Conservation (phyloP, 2,113 vertebrate species). For the Thamnophis sirtalis region DNA sequence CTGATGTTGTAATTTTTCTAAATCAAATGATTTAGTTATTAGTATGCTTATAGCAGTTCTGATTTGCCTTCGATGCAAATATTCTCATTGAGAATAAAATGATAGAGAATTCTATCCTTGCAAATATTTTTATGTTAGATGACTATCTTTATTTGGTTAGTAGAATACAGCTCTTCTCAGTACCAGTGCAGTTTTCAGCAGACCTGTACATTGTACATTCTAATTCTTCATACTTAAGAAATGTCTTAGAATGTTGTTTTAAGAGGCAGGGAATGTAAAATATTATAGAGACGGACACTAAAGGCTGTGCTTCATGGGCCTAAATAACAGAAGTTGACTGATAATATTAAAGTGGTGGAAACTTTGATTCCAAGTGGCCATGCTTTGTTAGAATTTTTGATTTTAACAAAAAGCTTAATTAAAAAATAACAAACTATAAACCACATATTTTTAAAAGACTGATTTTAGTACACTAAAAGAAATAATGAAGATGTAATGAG, state of each 20-base stretch:
- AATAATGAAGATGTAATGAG: neutral
- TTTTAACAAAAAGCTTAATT: neutral
- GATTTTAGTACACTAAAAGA: neutral
- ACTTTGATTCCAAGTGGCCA: neutral
- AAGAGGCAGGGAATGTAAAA: slow-evolving; percentile 5
- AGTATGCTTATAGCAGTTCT: neutral
- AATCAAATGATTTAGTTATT: neutral
- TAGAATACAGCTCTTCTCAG: slow-evolving; percentile 68
- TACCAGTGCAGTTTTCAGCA: slow-evolving; percentile 62
- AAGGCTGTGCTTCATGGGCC: neutral
- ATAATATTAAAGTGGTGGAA: neutral
- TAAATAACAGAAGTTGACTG: neutral
- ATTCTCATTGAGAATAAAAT: neutral
- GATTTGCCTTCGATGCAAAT: too few relatives aligned
- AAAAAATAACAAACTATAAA: neutral
- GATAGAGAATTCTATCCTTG: neutral
- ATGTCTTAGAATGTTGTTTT: slow-evolving; percentile 53
- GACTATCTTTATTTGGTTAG: slow-evolving; percentile 57
- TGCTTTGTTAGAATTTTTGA: neutral
- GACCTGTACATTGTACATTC: slow-evolving; percentile 76
- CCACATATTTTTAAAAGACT: neutral
- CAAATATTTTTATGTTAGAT: slow-evolving; percentile 13
- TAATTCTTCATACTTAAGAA: slow-evolving; percentile 60
- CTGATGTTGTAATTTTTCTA: neutral
- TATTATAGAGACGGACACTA: too few relatives aligned